These are phyloP conservation scores for Drosophila mayri DNA, from an alignment of 1,140 invertebrate genomes.

Conservation along the genomic window DNA sequence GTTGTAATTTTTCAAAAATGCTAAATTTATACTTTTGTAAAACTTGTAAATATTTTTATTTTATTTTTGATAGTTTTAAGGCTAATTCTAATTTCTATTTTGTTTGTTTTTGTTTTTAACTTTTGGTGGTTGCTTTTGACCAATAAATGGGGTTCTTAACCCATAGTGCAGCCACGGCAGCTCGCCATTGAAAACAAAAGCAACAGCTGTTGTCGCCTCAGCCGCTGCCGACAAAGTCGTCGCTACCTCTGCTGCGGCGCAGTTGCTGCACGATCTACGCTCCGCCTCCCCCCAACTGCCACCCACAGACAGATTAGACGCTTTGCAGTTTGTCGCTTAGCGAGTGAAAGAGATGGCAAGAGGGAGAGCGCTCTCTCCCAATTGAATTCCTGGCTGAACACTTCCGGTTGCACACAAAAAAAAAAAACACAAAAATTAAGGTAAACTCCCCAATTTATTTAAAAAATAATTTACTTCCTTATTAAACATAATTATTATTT, in stretches of 20 bases:
- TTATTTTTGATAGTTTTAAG: background rate
- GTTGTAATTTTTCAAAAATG: background rate
- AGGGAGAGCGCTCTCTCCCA: slow-evolving; percentile 19
- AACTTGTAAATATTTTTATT: too few relatives aligned
- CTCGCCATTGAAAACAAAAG: slow-evolving; percentile 57
- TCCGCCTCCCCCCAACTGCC: slow-evolving; percentile 6
- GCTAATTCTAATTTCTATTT: too few relatives aligned
- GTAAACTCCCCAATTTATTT: background rate
- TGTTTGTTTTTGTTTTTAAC: too few relatives aligned
- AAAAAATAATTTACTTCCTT: background rate
- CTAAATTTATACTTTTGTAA: background rate
- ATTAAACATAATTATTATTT: background rate
- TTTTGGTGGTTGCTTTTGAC: background rate
- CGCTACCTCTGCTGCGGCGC: slow-evolving; percentile 15
- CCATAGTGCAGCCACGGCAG: slow-evolving; percentile 28
- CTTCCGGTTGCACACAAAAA: slow-evolving; percentile 33
- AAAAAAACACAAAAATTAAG: background rate
- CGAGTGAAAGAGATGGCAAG: slow-evolving; percentile 8
- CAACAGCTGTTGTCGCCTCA: slow-evolving; percentile 50
- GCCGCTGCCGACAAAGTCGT: background rate
- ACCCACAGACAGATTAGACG: slow-evolving; percentile 33
- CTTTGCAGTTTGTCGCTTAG: slow-evolving; percentile 28
- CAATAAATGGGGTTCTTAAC: background rate
- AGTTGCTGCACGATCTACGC: slow-evolving; percentile 39
- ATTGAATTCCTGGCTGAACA: slow-evolving; percentile 34